Base-by-base conservation (phyloP, 2,888 invertebrate species). In the Altica lythri region DNA sequence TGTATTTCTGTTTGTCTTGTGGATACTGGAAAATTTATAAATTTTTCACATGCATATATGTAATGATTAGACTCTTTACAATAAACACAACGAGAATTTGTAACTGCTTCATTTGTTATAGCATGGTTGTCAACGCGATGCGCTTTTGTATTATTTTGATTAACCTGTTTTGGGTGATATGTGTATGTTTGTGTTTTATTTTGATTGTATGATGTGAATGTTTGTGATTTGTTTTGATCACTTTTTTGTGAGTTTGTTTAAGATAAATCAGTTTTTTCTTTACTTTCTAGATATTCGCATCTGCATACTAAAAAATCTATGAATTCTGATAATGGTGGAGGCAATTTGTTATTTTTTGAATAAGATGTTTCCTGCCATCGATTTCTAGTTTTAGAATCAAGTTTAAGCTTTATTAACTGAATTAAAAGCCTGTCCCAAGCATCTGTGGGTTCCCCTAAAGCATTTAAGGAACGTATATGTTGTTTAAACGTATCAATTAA, bases 361-460 rank as follows among this genome's bases (percentile, higher is more conserved):
- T 37, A 18, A 5, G 37, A 17, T 4, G 12, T 12, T 38, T 38
- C 38, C 4, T 38, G 38, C 38, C 38, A 38, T 4, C 19, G 18
- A 19, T 19, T 12, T n/a, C 22, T 18, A 1, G 38, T 38, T n/a
- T 19, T 18, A 10, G 19, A 3, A 8, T 38, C 19, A 10, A 38
- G 16, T 19, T 38, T 38, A 9, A 38, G n/a, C 10, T 38, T 38
- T 6, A 38, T n/a, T 16, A 38, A 5, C 12, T 38, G 4, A 16
- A 22, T 38, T 38, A 38, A 19, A 19, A 38, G 16, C 10, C 38
- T 18, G 8, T 38, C 38, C 38, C 38, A 38, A 4, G 38, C 18
- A 38, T 38, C 38, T 1, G 38, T 38, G 9, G 38, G 38, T 16
- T 38, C 19, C 4, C 38, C 38, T 16, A 38, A 12, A 9, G 38